Evolutionary conservation across 2,113 vertebrate species (phyloP).

Genomic region (Dicrurus megarhynchus): DNA sequence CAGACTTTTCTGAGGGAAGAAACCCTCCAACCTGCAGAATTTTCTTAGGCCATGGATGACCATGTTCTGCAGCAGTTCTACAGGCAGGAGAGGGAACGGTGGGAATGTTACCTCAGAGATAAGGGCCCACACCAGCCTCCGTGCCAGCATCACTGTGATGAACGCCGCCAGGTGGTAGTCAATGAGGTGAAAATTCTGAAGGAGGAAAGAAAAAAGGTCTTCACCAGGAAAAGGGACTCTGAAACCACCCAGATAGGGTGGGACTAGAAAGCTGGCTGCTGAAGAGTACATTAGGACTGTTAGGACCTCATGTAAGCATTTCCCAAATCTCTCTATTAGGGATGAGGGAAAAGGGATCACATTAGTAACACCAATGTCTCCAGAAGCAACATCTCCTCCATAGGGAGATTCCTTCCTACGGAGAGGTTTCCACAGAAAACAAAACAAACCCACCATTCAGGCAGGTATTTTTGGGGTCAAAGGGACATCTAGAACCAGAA

Average conservation of each 20-base stretch:
- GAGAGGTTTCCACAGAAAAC: not conserved
- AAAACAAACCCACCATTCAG: not conserved
- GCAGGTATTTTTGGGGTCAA: not conserved
- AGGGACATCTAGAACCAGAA: not conserved
- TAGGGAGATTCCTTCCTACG: not conserved
- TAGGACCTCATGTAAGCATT: not conserved
- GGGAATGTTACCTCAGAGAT: slow-evolving; percentile 87
- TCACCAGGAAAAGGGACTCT: not conserved
- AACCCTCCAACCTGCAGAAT: not conserved
- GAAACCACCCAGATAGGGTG: not conserved
- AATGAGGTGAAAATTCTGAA: slow-evolving; percentile 97
- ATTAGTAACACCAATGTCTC: not conserved
- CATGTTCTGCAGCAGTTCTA: not conserved
- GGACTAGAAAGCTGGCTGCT: not conserved
- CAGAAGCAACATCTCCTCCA: not conserved
- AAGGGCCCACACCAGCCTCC: slow-evolving; percentile 95
- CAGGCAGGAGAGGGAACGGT: not conserved
- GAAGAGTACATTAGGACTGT: not conserved
- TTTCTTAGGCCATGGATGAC: not conserved
- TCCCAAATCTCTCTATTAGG: not conserved
- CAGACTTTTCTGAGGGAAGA: not conserved
- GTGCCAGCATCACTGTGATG: slow-evolving; percentile 96
- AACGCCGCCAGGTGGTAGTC: slow-evolving; percentile 96
- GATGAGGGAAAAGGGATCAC: not conserved
- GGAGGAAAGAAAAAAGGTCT: slow-evolving; percentile 61